Conservation (phyloP, 2,797 vertebrate genomes). For the Alca torda region DNA sequence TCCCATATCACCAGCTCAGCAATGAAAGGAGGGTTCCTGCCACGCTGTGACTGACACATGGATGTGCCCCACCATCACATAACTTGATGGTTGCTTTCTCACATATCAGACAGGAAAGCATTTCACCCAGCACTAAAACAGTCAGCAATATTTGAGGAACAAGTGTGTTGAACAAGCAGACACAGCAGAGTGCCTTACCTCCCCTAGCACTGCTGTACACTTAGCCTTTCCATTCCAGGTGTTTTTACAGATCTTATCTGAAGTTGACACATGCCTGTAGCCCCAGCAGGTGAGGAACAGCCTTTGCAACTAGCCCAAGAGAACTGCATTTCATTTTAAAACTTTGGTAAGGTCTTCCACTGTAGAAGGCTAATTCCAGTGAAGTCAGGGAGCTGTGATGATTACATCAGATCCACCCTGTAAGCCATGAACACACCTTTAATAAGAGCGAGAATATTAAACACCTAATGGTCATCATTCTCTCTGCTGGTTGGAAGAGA, state of each 20-base stretch:
- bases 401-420: neutral
- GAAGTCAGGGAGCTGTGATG: neutral
- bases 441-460: neutral
- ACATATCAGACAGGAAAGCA: neutral
- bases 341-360: neutral
- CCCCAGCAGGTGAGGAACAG: neutral
- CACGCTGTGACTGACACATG: rapidly evolving
- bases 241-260: neutral
- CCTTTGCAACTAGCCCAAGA: neutral
- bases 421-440: neutral
- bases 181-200: neutral
- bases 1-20: neutral
- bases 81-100: neutral
- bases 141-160: neutral
- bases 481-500: neutral
- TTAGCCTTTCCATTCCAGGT: neutral
- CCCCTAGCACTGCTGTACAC: neutral
- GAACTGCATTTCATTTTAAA: neutral
- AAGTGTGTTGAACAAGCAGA: neutral
- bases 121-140: neutral
- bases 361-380: neutral
- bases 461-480: neutral
- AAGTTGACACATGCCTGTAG: rapidly evolving
- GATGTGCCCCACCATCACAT: neutral
- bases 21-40: neutral